Evolutionary conservation across 2,888 invertebrate species (phyloP), one percentile per base, ranked within the genome.

Genomic region (Megastigmus dorsalis): DNA sequence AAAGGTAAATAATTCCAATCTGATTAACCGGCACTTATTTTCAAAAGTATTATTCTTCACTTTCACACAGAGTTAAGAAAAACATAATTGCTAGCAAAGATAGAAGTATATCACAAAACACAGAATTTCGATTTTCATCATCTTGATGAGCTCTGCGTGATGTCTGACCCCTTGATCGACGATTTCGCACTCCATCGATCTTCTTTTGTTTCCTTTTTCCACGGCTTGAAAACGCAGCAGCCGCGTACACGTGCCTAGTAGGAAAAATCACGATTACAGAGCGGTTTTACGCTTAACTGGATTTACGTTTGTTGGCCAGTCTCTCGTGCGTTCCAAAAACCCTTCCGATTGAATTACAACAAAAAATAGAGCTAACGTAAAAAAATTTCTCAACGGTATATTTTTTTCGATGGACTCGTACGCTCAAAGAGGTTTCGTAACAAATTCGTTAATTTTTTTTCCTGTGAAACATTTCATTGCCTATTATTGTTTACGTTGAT

Each of bases 261-360:
- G 23, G 13, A 68, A 67, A 68, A 68, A 52, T 69, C 48, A 41
- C 45, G 36, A 69, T 69, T 60, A 48, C 48, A 13, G 30, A 28
- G 33, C 28, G 57, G 45, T 60, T 60, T 60, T 23, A 60, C 52
- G 50, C 50, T 60, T 69, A 52, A 18, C 50, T 9, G 48, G 38
- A 30, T 50, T 60, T 67, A n/a, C 30, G 59, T 38, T 59, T 68
- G 30, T 38, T 6, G 48, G 33, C n/a, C 5, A 20, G 55, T 9
- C 10, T 26, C 50, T 10, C 20, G 28, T 50, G 50, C 63, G 63
- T 15, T 52, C 60, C 60, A 50, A 52, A 60, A 69, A 62, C 62
- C 69, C 62, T n/a, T n/a, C n/a, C 60, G 15, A 60, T 69, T 30
- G 52, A 62, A 69, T 69, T 62, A n/a, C n/a, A 68, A 50, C 45